Evolutionary conservation across 2,113 vertebrate genomes (phyloP), one percentile per base, ranked within the genome.

Genomic region (Pionites leucogaster): DNA sequence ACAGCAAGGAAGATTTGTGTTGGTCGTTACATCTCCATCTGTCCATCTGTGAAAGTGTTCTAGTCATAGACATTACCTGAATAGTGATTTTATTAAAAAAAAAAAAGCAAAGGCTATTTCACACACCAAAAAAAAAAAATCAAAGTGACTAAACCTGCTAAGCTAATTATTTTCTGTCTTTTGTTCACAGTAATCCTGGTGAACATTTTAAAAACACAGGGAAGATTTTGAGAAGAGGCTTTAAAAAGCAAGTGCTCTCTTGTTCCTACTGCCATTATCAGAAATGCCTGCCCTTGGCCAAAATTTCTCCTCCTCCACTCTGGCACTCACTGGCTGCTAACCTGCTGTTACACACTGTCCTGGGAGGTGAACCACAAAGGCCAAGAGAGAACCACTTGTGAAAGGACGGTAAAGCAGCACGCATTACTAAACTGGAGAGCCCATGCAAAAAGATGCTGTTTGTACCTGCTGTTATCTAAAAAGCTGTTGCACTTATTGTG

Each of bases 1-100:
- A 92, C 41, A 91, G 46, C 55, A 84, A 91, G 60, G 46, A 88
- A 93, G 76, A 88, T 62, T 91, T 93, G 46, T 93, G 46, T 76
- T 76, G 12, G 52, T 71, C 74, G 55, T 93, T 79, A 62, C 68
- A 83, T 49, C 41, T 79, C n/a, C 2, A 0, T 88, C 71, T 85
- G 94, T 72, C 75, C 44, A 82, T 44, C 67, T 94, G 53, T 80
- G 67, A 74, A 91, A 76, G 49, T 72, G 85, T 85, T 93, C 59
- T 33, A 65, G 65, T 62, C 47, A 77, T 4, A 77, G 41, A 25
- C 29, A 80, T 63, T 80, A 93, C 53, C 49, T 95, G 85, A 90
- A 93, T 29, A 53, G 49, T 2, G 4, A 80, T 80, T 80, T 63
- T 37, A 37, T 37, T 49, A 85, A 41, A 52, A 79, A 84, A 84